Evolutionary conservation across 2,888 invertebrate genomes (phyloP), one percentile per base, ranked within the genome.

Genomic region (Campoplex capitator): DNA sequence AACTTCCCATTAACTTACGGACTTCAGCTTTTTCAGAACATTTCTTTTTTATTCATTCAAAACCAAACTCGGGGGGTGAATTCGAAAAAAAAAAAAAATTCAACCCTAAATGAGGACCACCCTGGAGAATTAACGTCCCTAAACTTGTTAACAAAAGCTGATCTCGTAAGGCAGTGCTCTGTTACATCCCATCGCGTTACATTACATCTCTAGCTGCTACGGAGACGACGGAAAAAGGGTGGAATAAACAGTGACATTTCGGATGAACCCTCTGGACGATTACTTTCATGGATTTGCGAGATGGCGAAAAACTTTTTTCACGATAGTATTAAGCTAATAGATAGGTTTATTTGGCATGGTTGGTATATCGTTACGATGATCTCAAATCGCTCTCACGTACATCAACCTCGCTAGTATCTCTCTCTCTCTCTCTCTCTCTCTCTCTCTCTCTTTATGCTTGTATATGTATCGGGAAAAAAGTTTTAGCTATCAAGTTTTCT

Each of bases 291-390:
- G 48, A 71, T 79, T 48, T 48, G 45, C 62, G 74, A 79, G 73
- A 78, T 58, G 38, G 74, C 3, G 32, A n/a, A 86, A 88, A 90
- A 89, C 83, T 90, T 91, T 88, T 80, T 75, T 23, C 76, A 73
- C 79, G 75, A 87, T 54, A 84, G 86, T 90, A 91, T 91, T 89
- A 91, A 90, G 82, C 89, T 91, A 92, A 92, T 90, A 91, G 91
- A 92, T 92, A 90, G 91, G 90, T 91, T 91, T 92, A 91, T 92
- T 93, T 91, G 91, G 90, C 88, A 74, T 89, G 85, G 84, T 82
- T 74, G 76, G 89, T 88, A 86, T 85, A 81, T 84, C 85, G 86
- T 87, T 78, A 82, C 85, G 87, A 85, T 78, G 81, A 89, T 85
- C 81, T 76, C 67, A 54, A 80, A 67, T 58, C 54, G 51, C 75